Evolutionary conservation across 1,140 invertebrate genomes (phyloP), one percentile per base, ranked within the genome.

Genomic region (Bombus pascuorum): DNA sequence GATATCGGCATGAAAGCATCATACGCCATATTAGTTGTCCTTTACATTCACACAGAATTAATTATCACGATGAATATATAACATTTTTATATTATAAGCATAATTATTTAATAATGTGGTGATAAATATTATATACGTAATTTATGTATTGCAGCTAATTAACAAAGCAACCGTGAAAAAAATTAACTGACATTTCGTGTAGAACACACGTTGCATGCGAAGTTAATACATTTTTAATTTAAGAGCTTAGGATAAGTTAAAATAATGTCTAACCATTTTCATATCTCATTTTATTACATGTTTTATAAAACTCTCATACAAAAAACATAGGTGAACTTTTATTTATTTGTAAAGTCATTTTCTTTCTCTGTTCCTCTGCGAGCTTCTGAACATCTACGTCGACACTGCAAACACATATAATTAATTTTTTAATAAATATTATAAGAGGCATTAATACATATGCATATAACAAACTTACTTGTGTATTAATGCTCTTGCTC

Each of bases 401-500:
- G 42, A 91, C 81, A 25, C 92, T 93, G 72, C 68, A 92, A 92
- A 89, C 3, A 72, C 2, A 44, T 65, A 76, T 77, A 88, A 85
- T 71, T 44, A 74, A 37, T 25, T n/a, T 2, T 25, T 28, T 59
- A 13, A 37, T 39, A 28, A 39, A 28, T 39, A 53, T 76, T 76
- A 18, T 57, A 57, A 65, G 42, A 77, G 25, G 13, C 22, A 76
- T 57, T 68, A 62, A 68, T 65, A 78, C 18, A 22, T 66, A 25
- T 71, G 74, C 1, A 18, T 18, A 44, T 37, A 42, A 13, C 37
- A 18, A 70, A 68, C 81, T 91, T 83, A 91, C 90, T 76, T n/a
- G 15, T 87, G 66, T 85, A 87, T 85, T 12, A 82, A 71, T 12
- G 85, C 70, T 80, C 90, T 87, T 1, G 97, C 98, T 72, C 98